Base-by-base conservation (phyloP, 2,888 invertebrate genomes). In the Watsonalla binaria region DNA sequence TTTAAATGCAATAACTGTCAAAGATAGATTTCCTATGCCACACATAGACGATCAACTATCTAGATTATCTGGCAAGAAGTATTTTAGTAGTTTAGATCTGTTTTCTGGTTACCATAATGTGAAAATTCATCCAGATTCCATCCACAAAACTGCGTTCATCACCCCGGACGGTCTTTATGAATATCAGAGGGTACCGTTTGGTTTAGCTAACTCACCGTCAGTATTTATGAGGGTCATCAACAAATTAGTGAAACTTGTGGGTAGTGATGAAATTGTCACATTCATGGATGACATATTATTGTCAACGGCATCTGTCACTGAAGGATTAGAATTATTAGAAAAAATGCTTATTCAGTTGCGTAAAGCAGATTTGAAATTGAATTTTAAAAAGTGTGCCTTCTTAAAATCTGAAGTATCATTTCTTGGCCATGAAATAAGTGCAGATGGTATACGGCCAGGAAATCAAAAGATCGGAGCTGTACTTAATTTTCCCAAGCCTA, bases 21-120 rank as follows among this genome's bases (percentile, higher is more conserved):
- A 57, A 33, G 69, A 71, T 49, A 60, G 67, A n/a, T 68, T 55
- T 51, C 68, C 67, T 0, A 48, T 70, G 7, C 70, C 68, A 0
- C 59, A 66, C 33, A 70, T 70, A 4, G 70, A 69, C 0, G 68
- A 67, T 48, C 65, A 68, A 14, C 8, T 71, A 0, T 58, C 59
- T 0, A 57, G 57, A 6, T 37, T 68, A 45, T 57, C 64, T 0
- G 67, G 66, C 11, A 68, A 65, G 53, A 54, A 53, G 0, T 63
- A 47, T 51, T 70, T 68, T 24, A 66, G 65, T 0, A 56, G 51
- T 42, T 47, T 68, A 7, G 66, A 68, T 49, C 24, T 70, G 34
- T 58, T 61, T 4, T 60, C 59, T 49, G 53, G 66, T 11, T 69
- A 65, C 33, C 63, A 69, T 49, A 64, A 69, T 15, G 15, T 66